These are phyloP conservation scores for Botia almorhae DNA, from an alignment of 2,797 vertebrate genomes.

Conservation along the genomic window DNA sequence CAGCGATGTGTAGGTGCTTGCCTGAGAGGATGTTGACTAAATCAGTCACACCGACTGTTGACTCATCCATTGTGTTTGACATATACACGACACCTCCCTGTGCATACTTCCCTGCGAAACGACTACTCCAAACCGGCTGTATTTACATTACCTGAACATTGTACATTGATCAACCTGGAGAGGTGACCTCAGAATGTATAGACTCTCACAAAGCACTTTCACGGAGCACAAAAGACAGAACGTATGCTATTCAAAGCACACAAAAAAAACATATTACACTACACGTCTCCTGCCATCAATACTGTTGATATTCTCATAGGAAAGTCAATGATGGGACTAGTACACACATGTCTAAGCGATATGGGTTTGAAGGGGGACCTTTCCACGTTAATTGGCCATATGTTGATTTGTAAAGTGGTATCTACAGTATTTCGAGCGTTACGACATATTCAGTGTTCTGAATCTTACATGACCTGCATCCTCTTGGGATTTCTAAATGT, in stretches of 20 bases:
- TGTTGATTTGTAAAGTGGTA: background rate
- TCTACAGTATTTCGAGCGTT: background rate
- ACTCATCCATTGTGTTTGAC: constrained; percentile 63
- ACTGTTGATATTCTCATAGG: background rate
- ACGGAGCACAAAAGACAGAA: background rate
- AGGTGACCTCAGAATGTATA: constrained; percentile 4
- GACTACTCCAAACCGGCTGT: background rate
- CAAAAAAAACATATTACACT: background rate
- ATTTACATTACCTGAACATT: constrained; percentile 44
- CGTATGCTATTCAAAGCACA: background rate
- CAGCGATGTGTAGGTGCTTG: constrained; percentile 53
- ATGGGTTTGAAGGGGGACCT: background rate
- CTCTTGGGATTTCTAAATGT: background rate
- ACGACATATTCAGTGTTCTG: constrained; percentile 1
- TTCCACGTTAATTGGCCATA: background rate
- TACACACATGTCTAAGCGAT: background rate
- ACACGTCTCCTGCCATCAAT: background rate
- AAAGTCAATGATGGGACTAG: background rate
- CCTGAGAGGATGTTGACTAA: constrained; percentile 40
- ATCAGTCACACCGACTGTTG: constrained; percentile 63
- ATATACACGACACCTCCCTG: constrained; percentile 50
- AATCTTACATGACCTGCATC: constrained; percentile 8
- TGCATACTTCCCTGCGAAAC: constrained; percentile 37
- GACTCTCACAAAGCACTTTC: constrained; percentile 22
- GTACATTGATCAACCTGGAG: constrained; percentile 9